A percentile compares a stretch with the other conserved stretches of the same genome.
These are phyloP conservation scores for Mya arenaria DNA, from an alignment of 1,140 invertebrate genomes.

Conservation along the genomic window DNA sequence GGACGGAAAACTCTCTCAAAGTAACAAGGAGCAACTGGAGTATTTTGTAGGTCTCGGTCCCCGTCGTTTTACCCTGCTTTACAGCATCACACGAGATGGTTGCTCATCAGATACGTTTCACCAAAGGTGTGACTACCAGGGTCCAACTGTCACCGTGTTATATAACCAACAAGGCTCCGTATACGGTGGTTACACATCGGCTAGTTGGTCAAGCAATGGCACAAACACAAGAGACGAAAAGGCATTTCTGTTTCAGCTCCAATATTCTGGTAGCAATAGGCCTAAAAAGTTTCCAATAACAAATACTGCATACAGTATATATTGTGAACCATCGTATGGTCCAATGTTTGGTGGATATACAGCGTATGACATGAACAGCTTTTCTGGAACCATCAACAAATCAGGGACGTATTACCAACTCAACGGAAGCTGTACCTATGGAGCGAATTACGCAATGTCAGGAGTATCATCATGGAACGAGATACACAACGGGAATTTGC, in stretches of 20 bases:
- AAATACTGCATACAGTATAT: conserved; percentile 1
- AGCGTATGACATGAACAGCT: conserved; percentile 10
- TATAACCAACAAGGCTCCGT: neutral
- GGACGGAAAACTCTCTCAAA: too few relatives aligned
- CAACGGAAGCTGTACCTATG: conserved; percentile 2
- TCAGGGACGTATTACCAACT: neutral
- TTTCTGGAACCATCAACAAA: neutral
- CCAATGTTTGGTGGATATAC: conserved; percentile 55
- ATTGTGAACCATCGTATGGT: conserved; percentile 12
- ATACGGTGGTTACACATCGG: neutral
- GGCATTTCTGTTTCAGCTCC: conserved; percentile 55
- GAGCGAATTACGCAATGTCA: neutral
- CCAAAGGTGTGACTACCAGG: neutral
- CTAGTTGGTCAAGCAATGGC: neutral
- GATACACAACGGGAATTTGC: neutral
- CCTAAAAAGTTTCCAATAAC: neutral
- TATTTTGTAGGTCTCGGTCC: neutral
- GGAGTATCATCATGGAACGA: neutral
- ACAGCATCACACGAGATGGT: neutral
- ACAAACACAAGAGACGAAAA: neutral
- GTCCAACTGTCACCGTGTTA: neutral
- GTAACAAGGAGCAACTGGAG: too few relatives aligned
- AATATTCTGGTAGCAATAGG: neutral
- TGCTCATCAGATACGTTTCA: neutral
- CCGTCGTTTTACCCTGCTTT: conserved; percentile 16